A percentile compares a stretch with the other conserved stretches of the same genome.
These are phyloP conservation scores for Nymphalis c-album DNA, from an alignment of 2,888 invertebrate species.

Conservation along the genomic window DNA sequence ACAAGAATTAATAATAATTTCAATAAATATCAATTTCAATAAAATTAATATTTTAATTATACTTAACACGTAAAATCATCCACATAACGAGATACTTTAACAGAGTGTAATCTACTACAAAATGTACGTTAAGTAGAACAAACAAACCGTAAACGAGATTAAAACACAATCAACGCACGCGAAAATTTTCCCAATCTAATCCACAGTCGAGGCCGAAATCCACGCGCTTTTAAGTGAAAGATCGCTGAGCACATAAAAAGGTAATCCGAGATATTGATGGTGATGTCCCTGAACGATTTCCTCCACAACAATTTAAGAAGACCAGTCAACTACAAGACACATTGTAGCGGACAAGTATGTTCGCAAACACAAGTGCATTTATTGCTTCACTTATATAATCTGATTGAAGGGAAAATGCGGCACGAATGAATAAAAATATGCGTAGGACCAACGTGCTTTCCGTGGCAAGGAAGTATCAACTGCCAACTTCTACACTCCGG, in stretches of 20 bases:
- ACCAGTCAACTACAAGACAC: no score
- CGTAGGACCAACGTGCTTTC: no score
- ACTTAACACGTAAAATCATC: background rate
- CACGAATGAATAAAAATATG: no score
- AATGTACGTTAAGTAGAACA: slow-evolving; percentile 28
- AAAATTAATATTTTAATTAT: slow-evolving; percentile 1
- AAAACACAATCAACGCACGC: slow-evolving; percentile 57
- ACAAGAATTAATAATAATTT: no score
- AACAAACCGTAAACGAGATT: slow-evolving; percentile 48
- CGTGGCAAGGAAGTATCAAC: no score
- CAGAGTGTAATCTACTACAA: background rate
- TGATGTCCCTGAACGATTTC: no score
- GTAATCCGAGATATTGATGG: slow-evolving; percentile 1
- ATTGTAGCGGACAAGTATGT: no score
- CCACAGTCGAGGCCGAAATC: slow-evolving; percentile 52
- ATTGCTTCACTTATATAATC: no score
- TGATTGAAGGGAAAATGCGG: no score
- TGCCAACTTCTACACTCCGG: no score
- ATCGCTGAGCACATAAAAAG: slow-evolving; percentile 10
- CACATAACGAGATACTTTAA: background rate
- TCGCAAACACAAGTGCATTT: no score
- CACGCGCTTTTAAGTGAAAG: slow-evolving; percentile 36
- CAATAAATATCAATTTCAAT: background rate
- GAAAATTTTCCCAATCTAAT: slow-evolving; percentile 40
- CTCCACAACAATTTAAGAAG: no score